Percentiles rank a stretch among this genome's conserved stretches.
Conservation (phyloP, 2,113 vertebrate species). For the Cyanistes caeruleus region DNA sequence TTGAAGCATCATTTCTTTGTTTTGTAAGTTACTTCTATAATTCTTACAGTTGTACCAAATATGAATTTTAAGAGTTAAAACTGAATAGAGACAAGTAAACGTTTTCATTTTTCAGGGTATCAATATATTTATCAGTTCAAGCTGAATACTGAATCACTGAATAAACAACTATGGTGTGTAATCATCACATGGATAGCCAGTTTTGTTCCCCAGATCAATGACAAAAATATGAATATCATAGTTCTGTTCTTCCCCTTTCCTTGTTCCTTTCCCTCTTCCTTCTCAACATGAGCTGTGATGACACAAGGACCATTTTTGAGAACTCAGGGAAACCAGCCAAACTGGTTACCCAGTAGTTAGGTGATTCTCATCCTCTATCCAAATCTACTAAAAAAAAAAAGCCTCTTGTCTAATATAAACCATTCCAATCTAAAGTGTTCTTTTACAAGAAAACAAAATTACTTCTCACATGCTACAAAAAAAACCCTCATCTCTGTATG, state of each 20-base stretch:
- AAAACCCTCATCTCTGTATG: not conserved
- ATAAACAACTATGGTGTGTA: not conserved
- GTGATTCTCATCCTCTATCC: not conserved
- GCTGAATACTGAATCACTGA: not conserved
- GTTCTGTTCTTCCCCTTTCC: not conserved
- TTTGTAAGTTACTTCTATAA: not conserved
- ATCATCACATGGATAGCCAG: not conserved
- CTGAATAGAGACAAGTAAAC: not conserved
- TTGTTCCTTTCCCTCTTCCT: not conserved
- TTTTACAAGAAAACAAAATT: not conserved
- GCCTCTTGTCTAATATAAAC: not conserved
- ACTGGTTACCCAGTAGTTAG: not conserved
- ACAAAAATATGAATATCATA: not conserved
- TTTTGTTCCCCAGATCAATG: not conserved
- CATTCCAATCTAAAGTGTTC: not conserved
- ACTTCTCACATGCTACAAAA: not conserved
- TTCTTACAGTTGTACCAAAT: not conserved
- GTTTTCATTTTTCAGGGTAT: not conserved
- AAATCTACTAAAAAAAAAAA: not conserved
- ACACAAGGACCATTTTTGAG: not conserved
- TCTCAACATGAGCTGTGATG: not conserved
- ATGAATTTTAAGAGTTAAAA: not conserved
- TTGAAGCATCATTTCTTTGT: slow-evolving; percentile 3
- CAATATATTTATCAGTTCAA: not conserved
- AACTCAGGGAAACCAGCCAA: not conserved